A percentile compares a stretch with the other conserved stretches of the same genome.
Conservation (phyloP, 2,113 vertebrate genomes). For the Amia ocellicauda region DNA sequence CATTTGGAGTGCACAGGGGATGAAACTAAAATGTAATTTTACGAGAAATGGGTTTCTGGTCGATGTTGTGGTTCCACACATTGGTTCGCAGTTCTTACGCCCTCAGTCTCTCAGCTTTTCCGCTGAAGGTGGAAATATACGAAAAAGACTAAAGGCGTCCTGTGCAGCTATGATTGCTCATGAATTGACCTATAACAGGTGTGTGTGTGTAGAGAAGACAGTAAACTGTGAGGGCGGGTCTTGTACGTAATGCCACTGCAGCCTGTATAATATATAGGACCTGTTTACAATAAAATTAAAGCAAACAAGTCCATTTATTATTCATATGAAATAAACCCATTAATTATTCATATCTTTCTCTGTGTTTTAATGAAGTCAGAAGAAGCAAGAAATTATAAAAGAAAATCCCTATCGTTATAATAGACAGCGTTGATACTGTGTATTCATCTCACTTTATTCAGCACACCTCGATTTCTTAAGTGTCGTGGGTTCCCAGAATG, state of each 20-base stretch:
- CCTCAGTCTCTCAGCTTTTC: too few species aligned
- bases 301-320: conserved; percentile 13
- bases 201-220: too few species aligned
- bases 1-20: conserved; percentile 7
- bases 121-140: background rate
- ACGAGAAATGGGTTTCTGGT: conserved; percentile 1
- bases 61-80: background rate
- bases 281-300: conserved; percentile 11
- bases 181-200: too few species aligned
- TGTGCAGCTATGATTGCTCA: background rate
- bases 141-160: background rate
- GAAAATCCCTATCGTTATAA: conserved; percentile 16
- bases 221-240: too few species aligned
- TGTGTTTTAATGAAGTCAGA: conserved; percentile 38
- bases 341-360: conserved; percentile 34
- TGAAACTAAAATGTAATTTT: background rate
- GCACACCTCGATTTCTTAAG: conserved; percentile 31
- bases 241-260: too few species aligned
- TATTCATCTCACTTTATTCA: conserved; percentile 8
- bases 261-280: too few species aligned
- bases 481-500: conserved; percentile 32
- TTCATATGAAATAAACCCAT: conserved; percentile 27
- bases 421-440: background rate
- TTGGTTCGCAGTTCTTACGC: background rate
- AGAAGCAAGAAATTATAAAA: conserved; percentile 36